Conservation (phyloP, 2,113 vertebrate genomes). For the Cottus gobio region DNA sequence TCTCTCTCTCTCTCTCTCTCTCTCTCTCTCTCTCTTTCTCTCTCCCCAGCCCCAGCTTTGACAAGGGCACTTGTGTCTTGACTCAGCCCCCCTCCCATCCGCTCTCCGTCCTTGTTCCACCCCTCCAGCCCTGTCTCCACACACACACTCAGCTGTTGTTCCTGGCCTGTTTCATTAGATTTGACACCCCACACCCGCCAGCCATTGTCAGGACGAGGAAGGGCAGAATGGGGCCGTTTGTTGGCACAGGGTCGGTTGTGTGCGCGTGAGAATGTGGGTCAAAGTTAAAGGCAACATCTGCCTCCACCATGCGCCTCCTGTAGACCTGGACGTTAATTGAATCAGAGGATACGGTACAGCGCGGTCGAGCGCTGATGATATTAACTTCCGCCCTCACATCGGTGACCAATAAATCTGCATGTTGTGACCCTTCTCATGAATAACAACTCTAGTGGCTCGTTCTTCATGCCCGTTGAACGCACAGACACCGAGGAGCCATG, state of each 20-base stretch:
- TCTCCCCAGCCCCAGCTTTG: constrained; percentile 7
- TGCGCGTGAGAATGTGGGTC: constrained; percentile 55
- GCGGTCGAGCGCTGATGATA: neutral
- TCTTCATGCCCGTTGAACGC: neutral
- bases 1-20: neutral
- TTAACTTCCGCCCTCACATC: neutral
- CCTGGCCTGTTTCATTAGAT: constrained; percentile 61
- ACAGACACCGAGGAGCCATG: constrained; percentile 29
- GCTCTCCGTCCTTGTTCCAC: neutral
- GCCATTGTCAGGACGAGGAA: constrained; percentile 69
- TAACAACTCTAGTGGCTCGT: neutral
- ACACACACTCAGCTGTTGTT: constrained; percentile 72
- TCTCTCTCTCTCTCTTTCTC: neutral
- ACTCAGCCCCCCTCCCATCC: neutral
- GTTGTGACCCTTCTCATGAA: neutral
- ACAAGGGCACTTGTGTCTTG: constrained; percentile 73
- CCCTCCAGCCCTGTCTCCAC: constrained; percentile 23
- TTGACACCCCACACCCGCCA: constrained; percentile 63
- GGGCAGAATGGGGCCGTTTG: constrained; percentile 62
- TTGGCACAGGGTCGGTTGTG: constrained; percentile 41
- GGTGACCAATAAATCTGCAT: neutral
- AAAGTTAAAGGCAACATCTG: constrained; percentile 54
- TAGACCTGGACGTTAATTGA: constrained; percentile 2
- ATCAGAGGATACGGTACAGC: constrained; percentile 25
- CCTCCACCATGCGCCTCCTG: constrained; percentile 20